These are phyloP conservation scores for Halisarca cf. caerulea DNA, from an alignment of 37 sponge, comb jelly and placozoan species.

Conservation along the genomic window DNA sequence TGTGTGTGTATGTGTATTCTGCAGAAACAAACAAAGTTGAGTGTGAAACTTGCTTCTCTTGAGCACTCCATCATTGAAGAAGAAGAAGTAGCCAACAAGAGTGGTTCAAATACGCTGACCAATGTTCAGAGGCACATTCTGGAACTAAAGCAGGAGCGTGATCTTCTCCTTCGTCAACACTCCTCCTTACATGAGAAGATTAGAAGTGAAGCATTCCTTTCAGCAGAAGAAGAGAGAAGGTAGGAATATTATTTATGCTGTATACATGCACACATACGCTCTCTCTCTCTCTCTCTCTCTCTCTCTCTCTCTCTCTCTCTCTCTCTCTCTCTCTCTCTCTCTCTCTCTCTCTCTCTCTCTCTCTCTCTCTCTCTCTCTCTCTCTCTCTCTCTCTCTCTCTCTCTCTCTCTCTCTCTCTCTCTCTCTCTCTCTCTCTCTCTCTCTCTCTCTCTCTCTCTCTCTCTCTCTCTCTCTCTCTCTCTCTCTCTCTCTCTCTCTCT, in stretches of 20 bases:
- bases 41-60: slow-evolving; percentile 16
- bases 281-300: neutral
- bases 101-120: neutral
- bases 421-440: slow-evolving; percentile 18
- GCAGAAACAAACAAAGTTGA: neutral
- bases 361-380: neutral
- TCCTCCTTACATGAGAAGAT: slow-evolving; percentile 20
- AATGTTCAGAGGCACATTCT: neutral
- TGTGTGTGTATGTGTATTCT: too few species aligned
- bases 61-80: slow-evolving; percentile 19
- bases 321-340: slow-evolving; percentile 12
- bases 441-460: slow-evolving; percentile 14
- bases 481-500: slow-evolving; percentile 8
- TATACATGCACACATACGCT: neutral
- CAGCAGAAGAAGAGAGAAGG: slow-evolving; percentile 47
- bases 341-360: neutral
- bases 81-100: neutral
- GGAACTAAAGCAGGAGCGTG: slow-evolving; percentile 14
- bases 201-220: neutral
- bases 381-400: neutral
- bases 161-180: slow-evolving; percentile 22
- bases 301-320: neutral
- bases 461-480: slow-evolving; percentile 8
- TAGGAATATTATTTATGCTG: too few species aligned
- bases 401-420: slow-evolving; percentile 13